Conservation (phyloP, 1,140 invertebrate species). For the Whitmania pigra region DNA sequence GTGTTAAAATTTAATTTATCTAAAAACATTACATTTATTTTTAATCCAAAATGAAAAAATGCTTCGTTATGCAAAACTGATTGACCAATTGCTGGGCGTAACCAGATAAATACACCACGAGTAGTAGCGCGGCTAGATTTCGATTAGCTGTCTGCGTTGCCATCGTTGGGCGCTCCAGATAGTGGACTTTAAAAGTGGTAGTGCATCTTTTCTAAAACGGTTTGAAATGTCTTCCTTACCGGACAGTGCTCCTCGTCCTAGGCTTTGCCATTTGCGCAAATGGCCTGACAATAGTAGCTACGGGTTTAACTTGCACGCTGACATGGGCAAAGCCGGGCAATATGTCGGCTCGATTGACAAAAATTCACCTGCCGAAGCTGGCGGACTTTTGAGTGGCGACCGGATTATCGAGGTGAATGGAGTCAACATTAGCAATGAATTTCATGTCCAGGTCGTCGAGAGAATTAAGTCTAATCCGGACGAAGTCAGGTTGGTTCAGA, state of each 20-base stretch:
- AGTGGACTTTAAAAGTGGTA: too few relatives aligned
- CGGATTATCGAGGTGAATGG: conserved; percentile 62
- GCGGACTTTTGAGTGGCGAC: conserved; percentile 76
- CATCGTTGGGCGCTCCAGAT: too few relatives aligned
- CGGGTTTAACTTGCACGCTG: conserved; percentile 93
- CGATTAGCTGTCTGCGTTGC: too few relatives aligned
- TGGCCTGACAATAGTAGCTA: conserved; percentile 88
- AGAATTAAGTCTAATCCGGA: conserved; percentile 61
- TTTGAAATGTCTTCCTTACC: neutral
- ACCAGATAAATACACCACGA: too few relatives aligned
- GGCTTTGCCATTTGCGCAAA: conserved; percentile 48
- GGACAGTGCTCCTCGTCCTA: neutral
- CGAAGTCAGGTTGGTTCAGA: conserved; percentile 53
- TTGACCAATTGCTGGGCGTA: too few relatives aligned
- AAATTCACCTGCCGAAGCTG: conserved; percentile 73
- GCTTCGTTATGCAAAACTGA: too few relatives aligned
- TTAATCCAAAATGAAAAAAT: too few relatives aligned
- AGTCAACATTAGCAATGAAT: conserved; percentile 69
- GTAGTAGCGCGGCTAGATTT: too few relatives aligned
- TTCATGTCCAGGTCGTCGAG: conserved; percentile 64
- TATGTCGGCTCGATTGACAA: conserved; percentile 93
- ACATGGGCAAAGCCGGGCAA: conserved; percentile 83
- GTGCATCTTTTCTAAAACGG: too few relatives aligned
- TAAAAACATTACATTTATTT: too few relatives aligned
- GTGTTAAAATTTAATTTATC: too few relatives aligned